Base-by-base conservation (phyloP, 2,113 vertebrate genomes). In the Jacana jacana region DNA sequence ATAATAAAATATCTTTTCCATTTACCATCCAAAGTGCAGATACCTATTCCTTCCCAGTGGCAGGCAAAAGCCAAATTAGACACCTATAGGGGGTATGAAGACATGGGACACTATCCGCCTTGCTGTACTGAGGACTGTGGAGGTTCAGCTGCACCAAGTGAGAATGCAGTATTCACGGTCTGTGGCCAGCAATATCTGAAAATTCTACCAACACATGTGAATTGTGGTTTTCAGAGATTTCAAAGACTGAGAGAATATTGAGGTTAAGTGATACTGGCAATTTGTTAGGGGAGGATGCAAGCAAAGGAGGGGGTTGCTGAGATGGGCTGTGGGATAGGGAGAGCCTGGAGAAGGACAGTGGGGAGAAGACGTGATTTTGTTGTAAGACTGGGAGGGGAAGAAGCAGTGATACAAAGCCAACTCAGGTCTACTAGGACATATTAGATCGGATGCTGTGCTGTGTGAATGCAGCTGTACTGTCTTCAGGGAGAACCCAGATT, bases 71-170 rank as follows among this genome's bases (percentile, higher is more conserved):
- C 22, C 61, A 17, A 33, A 11, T 23, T 40, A 25, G 24, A 28
- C 5, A 23, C 35, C 69, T 48, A 7, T 0, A 37, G 11, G 27
- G 8, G 7, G 35, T 69, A 3, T 10, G 39, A 76, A 78, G 39
- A 8, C 40, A 24, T 4, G 31, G 42, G 35, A 16, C 35, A 68
- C 17, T 2, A 5, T 31, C 69, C 71, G 60, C 14, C 30, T 44
- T 0, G 0, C 5, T 6, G 0, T 30, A 20, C 15, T 17, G 9
- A 66, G 28, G 17, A 6, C 27, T 60, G 14, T 28, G 28, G 40
- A 68, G 66, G 44, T 48, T 71, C 40, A 44, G 17, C 52, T 23
- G 72, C 24, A 30, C 5, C 22, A n/a, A 57, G 63, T 24, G 35
- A 66, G 46, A 49, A 65, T 49, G 23, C 12, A 61, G 17, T 54